Evolutionary conservation across 2,888 invertebrate species (phyloP), one percentile per base, ranked within the genome.

Genomic region (Pristionchus arcanus): DNA sequence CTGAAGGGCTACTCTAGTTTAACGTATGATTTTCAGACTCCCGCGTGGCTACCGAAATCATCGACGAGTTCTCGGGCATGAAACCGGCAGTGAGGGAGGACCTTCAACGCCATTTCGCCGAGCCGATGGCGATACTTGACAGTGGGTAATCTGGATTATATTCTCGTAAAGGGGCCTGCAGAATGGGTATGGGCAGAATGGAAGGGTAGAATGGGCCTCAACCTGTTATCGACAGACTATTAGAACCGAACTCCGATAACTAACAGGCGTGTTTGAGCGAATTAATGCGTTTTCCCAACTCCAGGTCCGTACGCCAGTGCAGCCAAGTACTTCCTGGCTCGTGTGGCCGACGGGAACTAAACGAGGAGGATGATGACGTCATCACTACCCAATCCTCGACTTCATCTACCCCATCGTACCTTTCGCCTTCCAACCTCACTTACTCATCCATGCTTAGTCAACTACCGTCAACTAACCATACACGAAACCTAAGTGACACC

Each of bases 1-100:
- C n/a, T n/a, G n/a, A n/a, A n/a, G n/a, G n/a, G n/a, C n/a, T n/a
- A n/a, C n/a, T n/a, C n/a, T n/a, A n/a, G n/a, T n/a, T n/a, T n/a
- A n/a, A n/a, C n/a, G n/a, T n/a, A n/a, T n/a, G n/a, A n/a, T n/a
- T 71, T 42, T 15, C 42, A 81, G 81, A 81, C 13, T 42, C 49
- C 0, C 19, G 25, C 2, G 55, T 85, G 2, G 84, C 84, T 0
- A 31, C 55, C 21, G 84, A 85, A 25, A 31, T 85, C 9, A 7
- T 31, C 31, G 34, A 85, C 59, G 84, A 85, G 21, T 85, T 85
- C 59, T 34, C 34, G 21, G 19, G 9, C 21, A 85, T 85, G 84
- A 85, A 85, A 28, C 84, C 84, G 3, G 34, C 55, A 25, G 59
- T 85, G 59, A 85, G 31, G n/a, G 84, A 55, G n/a, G 84, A 85